Conservation (phyloP, 2,888 invertebrate genomes). For the Drosophila monieri region DNA sequence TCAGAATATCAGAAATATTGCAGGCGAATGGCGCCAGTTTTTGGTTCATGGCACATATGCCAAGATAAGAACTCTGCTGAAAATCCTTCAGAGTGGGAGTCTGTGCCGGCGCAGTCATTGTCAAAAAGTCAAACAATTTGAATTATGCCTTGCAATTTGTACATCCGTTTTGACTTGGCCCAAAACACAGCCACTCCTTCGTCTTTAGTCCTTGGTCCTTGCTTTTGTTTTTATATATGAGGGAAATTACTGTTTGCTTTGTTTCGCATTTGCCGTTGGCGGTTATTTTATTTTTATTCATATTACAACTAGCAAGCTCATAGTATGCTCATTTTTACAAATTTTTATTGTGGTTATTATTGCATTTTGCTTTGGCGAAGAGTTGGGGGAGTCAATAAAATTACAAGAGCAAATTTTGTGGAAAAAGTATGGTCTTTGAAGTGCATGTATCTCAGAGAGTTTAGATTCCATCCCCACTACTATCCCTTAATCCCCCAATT, state of each 20-base stretch:
- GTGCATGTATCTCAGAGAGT: neutral
- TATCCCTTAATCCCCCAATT: constrained; percentile 51
- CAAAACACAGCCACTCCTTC: constrained; percentile 16
- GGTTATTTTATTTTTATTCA: constrained; percentile 49
- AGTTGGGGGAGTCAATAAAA: neutral
- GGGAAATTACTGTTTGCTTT: constrained; percentile 71
- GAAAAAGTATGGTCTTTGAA: neutral
- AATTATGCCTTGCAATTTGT: constrained; percentile 81
- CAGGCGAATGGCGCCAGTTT: constrained; percentile 41
- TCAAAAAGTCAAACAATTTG: constrained; percentile 80
- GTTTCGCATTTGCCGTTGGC: constrained; percentile 63
- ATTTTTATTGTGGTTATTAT: constrained; percentile 74
- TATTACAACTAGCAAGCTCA: constrained; percentile 25
- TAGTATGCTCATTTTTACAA: constrained; percentile 55
- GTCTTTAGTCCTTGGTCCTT: constrained; percentile 12
- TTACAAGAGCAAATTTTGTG: constrained; percentile 3
- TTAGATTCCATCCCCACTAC: neutral
- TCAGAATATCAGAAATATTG: constrained; percentile 13
- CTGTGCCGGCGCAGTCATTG: constrained; percentile 66
- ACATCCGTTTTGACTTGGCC: constrained; percentile 69
- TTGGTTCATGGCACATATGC: constrained; percentile 33
- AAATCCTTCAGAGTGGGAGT: constrained; percentile 31
- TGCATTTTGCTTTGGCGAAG: constrained; percentile 54
- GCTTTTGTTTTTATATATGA: constrained; percentile 57
- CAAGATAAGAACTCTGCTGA: constrained; percentile 53